A percentile compares a stretch with the other conserved stretches of the same genome.
Conservation (phyloP, 2,888 invertebrate genomes). For the Nysson spinosus region DNA sequence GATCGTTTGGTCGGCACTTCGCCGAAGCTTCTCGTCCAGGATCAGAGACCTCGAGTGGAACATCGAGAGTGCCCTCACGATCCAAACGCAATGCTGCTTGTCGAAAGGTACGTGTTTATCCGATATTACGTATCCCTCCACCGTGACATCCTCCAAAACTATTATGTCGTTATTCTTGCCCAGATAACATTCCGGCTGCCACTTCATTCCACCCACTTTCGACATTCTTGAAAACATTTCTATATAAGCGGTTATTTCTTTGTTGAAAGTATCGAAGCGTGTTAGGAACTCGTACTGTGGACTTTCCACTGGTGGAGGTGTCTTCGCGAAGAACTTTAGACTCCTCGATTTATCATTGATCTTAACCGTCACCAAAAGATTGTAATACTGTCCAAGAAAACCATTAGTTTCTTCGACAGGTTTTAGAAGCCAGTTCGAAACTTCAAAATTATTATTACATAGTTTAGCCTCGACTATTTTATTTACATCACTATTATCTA, state of each 20-base stretch:
- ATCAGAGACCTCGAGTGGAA: constrained; percentile 69
- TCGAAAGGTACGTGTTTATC: constrained; percentile 60
- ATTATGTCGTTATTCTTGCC: constrained; percentile 54
- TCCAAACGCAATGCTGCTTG: constrained; percentile 57
- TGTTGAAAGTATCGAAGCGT: constrained; percentile 42
- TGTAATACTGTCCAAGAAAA: constrained; percentile 57
- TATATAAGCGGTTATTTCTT: constrained; percentile 55
- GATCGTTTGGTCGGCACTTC: constrained; percentile 36
- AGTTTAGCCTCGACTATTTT: constrained; percentile 52
- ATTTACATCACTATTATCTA: constrained; percentile 49
- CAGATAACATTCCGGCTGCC: constrained; percentile 57
- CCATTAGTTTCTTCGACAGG: constrained; percentile 44
- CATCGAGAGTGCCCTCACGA: constrained; percentile 56
- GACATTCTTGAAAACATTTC: constrained; percentile 49
- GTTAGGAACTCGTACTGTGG: constrained; percentile 43
- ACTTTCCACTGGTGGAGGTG: constrained; percentile 44
- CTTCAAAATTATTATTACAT: constrained; percentile 32
- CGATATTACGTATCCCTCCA: constrained; percentile 54
- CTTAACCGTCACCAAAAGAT: constrained; percentile 38
- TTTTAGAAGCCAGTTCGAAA: constrained; percentile 53
- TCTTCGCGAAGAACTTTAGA: constrained; percentile 60
- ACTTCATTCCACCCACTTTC: constrained; percentile 26
- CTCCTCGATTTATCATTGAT: constrained; percentile 11
- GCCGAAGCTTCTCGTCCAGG: constrained; percentile 59
- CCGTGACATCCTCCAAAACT: constrained; percentile 62